Evolutionary conservation across 2,797 vertebrate genomes (phyloP).

Genomic region (Pelodytes ibericus): DNA sequence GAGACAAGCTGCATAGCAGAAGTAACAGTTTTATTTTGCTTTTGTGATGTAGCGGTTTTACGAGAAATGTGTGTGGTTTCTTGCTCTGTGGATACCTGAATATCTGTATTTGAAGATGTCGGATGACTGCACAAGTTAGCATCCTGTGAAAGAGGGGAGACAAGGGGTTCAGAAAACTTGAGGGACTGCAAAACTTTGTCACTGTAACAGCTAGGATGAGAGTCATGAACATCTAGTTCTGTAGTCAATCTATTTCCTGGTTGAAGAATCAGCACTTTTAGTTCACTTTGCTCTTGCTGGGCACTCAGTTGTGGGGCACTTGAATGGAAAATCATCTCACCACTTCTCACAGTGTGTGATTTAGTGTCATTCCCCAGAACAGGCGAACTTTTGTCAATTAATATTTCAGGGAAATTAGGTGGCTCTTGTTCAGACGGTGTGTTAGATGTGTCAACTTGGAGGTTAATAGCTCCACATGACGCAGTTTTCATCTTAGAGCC

Average conservation of each 20-base stretch:
- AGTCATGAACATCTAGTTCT: background rate
- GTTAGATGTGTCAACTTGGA: background rate
- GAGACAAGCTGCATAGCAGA: no score
- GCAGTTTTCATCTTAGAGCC: no score
- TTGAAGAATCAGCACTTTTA: background rate
- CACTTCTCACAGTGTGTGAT: no score
- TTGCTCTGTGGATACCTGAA: background rate
- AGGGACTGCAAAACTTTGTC: background rate
- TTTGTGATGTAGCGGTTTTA: no score
- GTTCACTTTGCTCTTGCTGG: background rate
- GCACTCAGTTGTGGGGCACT: background rate
- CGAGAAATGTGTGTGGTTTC: no score
- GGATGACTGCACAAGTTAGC: background rate
- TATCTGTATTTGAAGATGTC: background rate
- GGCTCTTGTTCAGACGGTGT: background rate
- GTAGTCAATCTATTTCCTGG: background rate
- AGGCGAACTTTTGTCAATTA: no score
- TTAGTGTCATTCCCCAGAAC: no score
- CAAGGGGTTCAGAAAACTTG: background rate
- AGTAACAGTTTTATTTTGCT: no score
- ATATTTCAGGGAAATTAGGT: no score
- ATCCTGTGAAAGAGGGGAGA: background rate
- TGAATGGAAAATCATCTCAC: background rate
- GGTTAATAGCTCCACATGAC: background rate
- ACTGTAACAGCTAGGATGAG: background rate